Conservation (phyloP, 2,797 vertebrate species). For the Acanthurus tractus region DNA sequence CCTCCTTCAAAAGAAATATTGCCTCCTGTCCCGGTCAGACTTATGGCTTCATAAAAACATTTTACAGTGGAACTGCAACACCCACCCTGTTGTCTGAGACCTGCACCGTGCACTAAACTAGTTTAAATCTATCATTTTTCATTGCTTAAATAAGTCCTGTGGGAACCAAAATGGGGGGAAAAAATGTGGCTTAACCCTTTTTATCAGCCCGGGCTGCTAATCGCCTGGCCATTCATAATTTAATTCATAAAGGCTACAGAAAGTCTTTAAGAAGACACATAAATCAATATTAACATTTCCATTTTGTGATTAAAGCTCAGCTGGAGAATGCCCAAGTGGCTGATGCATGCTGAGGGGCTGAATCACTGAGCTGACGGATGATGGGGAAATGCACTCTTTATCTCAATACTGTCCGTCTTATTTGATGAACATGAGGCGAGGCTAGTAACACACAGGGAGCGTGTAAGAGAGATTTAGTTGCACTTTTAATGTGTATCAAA, state of each 20-base stretch:
- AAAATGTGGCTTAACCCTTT: slow-evolving; percentile 30
- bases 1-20: slow-evolving; percentile 72
- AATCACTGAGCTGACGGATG: slow-evolving; percentile 49
- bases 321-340: slow-evolving; percentile 40
- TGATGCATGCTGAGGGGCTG: slow-evolving; percentile 29
- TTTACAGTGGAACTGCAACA: slow-evolving; percentile 75
- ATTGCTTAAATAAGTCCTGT: slow-evolving; percentile 47
- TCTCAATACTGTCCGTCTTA: slow-evolving; percentile 37
- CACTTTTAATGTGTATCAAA: slow-evolving; percentile 10
- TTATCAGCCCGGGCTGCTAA: slow-evolving; percentile 22
- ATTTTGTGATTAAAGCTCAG: slow-evolving; percentile 54
- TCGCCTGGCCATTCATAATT: slow-evolving; percentile 43
- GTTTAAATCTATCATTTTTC: slow-evolving; percentile 47
- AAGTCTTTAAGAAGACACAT: slow-evolving; percentile 52
- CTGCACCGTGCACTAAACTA: slow-evolving; percentile 28
- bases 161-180: slow-evolving; percentile 36
- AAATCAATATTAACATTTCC: slow-evolving; percentile 62
- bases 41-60: slow-evolving; percentile 79
- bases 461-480: slow-evolving; percentile 1
- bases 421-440: slow-evolving; percentile 34
- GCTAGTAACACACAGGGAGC: slow-evolving; percentile 11
- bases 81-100: slow-evolving; percentile 59
- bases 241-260: slow-evolving; percentile 51
- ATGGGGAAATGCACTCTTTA: slow-evolving; percentile 54
- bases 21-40: slow-evolving; percentile 67